Conservation (phyloP, 2,797 vertebrate species). For the Danio albolineatus region DNA sequence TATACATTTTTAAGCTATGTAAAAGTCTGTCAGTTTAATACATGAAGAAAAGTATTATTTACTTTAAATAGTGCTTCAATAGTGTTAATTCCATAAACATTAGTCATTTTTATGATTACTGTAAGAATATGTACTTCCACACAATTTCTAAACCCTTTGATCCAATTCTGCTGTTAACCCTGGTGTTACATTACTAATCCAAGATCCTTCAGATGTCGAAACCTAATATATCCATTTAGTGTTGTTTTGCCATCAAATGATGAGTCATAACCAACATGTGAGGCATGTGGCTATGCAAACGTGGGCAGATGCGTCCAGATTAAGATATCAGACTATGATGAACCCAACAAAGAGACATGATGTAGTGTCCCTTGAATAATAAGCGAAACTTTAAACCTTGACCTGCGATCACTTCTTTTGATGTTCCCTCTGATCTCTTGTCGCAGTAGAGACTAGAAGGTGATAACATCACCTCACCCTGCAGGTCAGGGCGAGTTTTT, state of each 20-base stretch:
- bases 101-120: not conserved
- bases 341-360: constrained; percentile 42
- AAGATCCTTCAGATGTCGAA: not conserved
- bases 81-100: not conserved
- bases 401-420: constrained; percentile 57
- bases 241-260: constrained; percentile 24
- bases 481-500: constrained; percentile 24
- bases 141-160: constrained; percentile 1
- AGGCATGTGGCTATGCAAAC: constrained; percentile 2
- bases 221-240: constrained; percentile 5
- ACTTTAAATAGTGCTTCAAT: not conserved
- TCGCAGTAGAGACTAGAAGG: constrained; percentile 51
- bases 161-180: constrained; percentile 1
- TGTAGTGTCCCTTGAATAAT: constrained; percentile 28
- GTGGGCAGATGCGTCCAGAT: not conserved
- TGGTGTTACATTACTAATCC: constrained; percentile 8
- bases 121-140: not conserved
- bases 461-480: constrained; percentile 50
- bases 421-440: constrained; percentile 56
- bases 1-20: not conserved
- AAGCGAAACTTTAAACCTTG: constrained; percentile 41
- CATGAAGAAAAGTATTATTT: not conserved
- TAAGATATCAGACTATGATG: constrained; percentile 12
- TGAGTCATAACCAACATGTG: constrained; percentile 21
- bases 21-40: not conserved